These are phyloP conservation scores for Rhodeus uyekii DNA, from an alignment of 2,797 vertebrate species.

Conservation along the genomic window DNA sequence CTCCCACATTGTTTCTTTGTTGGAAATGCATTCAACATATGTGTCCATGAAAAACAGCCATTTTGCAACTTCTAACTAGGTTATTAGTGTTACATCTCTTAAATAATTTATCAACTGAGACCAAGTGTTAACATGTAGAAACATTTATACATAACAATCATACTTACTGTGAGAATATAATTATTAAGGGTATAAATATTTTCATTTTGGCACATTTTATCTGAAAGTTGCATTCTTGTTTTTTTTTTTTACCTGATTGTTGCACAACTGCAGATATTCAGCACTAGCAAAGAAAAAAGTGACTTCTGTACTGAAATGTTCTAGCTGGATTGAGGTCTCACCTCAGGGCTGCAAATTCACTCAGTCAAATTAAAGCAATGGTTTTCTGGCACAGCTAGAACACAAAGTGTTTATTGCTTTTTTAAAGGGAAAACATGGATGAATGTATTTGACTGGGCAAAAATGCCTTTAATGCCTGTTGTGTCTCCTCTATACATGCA, in stretches of 20 bases:
- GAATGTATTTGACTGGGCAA: not conserved
- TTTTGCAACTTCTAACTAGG: not conserved
- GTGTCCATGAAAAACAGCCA: not conserved
- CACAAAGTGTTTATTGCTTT: not conserved
- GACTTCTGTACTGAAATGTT: not conserved
- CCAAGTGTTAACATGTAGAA: not conserved
- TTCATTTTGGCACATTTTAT: not conserved
- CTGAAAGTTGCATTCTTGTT: not conserved
- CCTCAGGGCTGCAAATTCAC: not conserved
- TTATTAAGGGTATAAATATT: not conserved
- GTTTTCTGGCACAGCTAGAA: not conserved
- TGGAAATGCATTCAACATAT: not conserved
- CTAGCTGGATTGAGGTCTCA: not conserved
- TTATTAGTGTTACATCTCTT: not conserved
- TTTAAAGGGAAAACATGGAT: not conserved
- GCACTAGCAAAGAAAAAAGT: not conserved
- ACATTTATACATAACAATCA: not conserved
- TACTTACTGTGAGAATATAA: not conserved
- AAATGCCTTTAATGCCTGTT: not conserved
- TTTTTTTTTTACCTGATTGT: not conserved
- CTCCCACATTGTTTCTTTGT: not conserved
- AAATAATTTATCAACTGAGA: not conserved
- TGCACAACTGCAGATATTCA: not conserved
- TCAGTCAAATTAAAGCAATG: not conserved
- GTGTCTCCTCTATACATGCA: not conserved